phyloP scores from a whole-genome alignment of 2,888 invertebrate genomes.

The Vanessa cardui region DNA sequence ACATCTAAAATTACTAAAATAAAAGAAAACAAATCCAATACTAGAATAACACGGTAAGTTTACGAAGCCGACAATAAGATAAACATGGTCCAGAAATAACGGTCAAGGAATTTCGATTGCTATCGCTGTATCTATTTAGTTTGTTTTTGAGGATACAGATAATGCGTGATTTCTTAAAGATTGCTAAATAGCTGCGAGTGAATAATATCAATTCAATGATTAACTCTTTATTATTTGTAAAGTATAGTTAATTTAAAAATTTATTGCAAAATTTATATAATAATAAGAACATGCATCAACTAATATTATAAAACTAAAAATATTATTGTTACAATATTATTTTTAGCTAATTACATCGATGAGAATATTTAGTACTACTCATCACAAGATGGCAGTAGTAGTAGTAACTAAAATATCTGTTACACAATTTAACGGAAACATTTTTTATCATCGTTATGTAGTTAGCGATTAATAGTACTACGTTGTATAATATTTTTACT shows the following conservation, averaged over 20 bases:
- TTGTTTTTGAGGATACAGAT: constrained; percentile 25
- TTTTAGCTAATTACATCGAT: neutral
- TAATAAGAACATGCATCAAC: too few species aligned
- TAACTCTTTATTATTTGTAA: too few species aligned
- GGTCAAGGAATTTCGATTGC: constrained; percentile 61
- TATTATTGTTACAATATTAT: too few species aligned
- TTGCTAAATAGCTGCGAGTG: neutral
- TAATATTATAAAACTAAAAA: too few species aligned
- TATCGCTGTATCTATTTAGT: constrained; percentile 47
- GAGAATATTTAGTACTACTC: constrained; percentile 56
- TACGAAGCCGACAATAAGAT: constrained; percentile 59
- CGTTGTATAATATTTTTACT: too few species aligned
- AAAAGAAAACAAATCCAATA: constrained; percentile 69
- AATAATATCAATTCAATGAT: neutral
- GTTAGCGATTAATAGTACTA: too few species aligned
- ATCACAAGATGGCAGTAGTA: constrained; percentile 62
- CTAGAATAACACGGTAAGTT: constrained; percentile 65
- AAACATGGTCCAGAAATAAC: constrained; percentile 74
- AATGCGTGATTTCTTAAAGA: constrained; percentile 19
- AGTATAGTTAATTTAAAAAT: too few species aligned
- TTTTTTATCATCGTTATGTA: neutral
- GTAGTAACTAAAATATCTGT: constrained; percentile 13
- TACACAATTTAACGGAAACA: neutral
- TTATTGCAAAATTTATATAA: too few species aligned
- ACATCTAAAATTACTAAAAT: constrained; percentile 69